Conservation (phyloP, 53 echinoderm and acorn worm species). For the Echinarachnius parma region DNA sequence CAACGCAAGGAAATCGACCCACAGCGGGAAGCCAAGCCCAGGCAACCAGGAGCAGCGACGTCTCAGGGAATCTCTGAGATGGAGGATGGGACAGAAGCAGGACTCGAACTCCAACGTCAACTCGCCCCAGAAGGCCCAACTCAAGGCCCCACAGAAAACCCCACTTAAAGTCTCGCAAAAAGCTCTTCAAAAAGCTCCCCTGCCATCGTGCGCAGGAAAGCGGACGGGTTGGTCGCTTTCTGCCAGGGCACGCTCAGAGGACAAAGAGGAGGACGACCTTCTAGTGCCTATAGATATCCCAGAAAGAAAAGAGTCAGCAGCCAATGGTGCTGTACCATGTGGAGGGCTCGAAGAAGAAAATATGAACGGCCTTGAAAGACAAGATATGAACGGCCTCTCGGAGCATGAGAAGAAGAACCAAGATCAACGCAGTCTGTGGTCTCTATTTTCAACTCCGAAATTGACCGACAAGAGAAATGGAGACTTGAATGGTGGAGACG, state of each 20-base stretch:
- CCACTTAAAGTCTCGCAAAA: too few species aligned
- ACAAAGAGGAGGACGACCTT: too few species aligned
- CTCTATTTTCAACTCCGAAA: constrained; percentile 23
- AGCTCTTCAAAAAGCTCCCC: too few species aligned
- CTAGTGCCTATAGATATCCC: too few species aligned
- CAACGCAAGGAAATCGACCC: constrained; percentile 36
- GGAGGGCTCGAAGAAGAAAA: too few species aligned
- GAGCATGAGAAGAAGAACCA: constrained; percentile 7
- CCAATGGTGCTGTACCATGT: too few species aligned
- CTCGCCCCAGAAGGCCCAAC: background rate
- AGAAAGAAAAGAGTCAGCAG: too few species aligned
- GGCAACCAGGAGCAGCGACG: constrained; percentile 19
- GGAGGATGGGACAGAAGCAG: background rate
- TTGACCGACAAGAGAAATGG: background rate
- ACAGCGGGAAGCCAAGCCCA: constrained; percentile 11
- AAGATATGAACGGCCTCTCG: background rate
- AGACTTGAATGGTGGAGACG: too few species aligned
- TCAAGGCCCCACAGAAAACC: too few species aligned
- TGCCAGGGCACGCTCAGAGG: background rate
- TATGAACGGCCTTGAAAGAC: too few species aligned
- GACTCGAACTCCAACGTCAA: background rate
- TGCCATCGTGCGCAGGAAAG: constrained; percentile 1
- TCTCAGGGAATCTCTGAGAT: constrained; percentile 8
- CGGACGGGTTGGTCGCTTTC: constrained; percentile 27
- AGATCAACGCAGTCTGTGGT: constrained; percentile 36